Base-by-base conservation (phyloP, 2,113 vertebrate genomes). In the Ia io region DNA sequence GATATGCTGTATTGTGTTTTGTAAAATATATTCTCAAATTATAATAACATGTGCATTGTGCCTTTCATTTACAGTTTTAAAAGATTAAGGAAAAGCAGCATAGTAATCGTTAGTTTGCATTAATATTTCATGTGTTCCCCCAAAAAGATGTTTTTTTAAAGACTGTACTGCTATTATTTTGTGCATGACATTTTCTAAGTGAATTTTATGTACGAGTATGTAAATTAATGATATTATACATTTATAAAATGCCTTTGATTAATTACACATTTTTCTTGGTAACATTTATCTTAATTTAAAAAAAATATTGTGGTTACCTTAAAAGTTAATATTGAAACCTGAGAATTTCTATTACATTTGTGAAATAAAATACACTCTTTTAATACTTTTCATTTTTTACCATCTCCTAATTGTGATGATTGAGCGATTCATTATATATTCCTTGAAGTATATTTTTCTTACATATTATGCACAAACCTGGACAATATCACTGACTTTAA, bases 21-120 rank as follows among this genome's bases (percentile, higher is more conserved):
- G 18, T 93, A 97, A 76, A 82, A 18, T 96, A 98, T 98, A 94
- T 97, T 98, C 97, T 97, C 79, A 96, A 89, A 97, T 96, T 97
- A 95, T 79, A 88, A 59, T 92, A 93, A 96, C 44, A 56, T 95
- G 85, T 95, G 73, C 95, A 90, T 96, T 96, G 90, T 96, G 87
- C 85, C 90, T 94, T 96, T 92, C 94, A 94, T 96, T 94, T 97
- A 96, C 78, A 94, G 71, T 63, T 96, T 96, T 59, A 97, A 96
- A 96, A 93, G 53, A 44, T n/a, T 95, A 94, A 95, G 79, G 84
- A 96, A 90, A 96, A 0, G 0, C 47, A 65, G 35, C 44, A 76
- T 85, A 77, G 20, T 84, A 61, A 47, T 84, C 63, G 25, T 88
- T 91, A 51, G 14, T 74, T 47, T 88, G 23, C n/a, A 70, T 94